Conservation (phyloP, 2,113 vertebrate species). For the Melanerpes aurifrons region DNA sequence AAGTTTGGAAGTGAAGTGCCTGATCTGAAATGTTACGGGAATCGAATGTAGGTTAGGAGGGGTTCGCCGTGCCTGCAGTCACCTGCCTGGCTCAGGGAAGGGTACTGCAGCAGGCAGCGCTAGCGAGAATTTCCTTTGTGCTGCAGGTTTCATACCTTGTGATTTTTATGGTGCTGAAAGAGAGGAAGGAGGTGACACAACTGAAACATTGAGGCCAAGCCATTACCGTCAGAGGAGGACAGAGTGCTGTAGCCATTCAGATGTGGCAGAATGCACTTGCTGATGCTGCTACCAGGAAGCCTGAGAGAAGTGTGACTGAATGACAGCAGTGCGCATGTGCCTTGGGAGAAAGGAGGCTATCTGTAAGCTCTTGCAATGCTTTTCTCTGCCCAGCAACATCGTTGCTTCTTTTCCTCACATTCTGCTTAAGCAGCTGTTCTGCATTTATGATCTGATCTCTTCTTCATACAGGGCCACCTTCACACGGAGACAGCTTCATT, state of each 20-base stretch:
- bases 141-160: slow-evolving; percentile 48
- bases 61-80: slow-evolving; percentile 38
- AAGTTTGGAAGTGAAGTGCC: slow-evolving; percentile 22
- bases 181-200: slow-evolving; percentile 22
- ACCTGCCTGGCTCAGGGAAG: slow-evolving; percentile 8
- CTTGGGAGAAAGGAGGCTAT: slow-evolving; percentile 50
- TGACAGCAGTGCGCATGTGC: slow-evolving; percentile 29
- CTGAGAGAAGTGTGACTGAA: slow-evolving; percentile 35
- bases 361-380: slow-evolving; percentile 35
- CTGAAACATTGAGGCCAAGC: slow-evolving; percentile 13
- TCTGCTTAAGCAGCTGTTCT: slow-evolving; percentile 59
- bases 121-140: slow-evolving; percentile 19
- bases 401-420: background rate
- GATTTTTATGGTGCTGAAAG: slow-evolving; percentile 11
- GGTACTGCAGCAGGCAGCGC: slow-evolving; percentile 46
- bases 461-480: background rate
- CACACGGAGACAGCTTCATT: background rate
- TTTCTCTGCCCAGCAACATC: slow-evolving; percentile 67
- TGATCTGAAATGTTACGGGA: background rate
- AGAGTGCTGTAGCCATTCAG: slow-evolving; percentile 36
- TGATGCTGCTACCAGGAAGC: slow-evolving; percentile 51
- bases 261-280: slow-evolving; percentile 14
- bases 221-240: slow-evolving; percentile 26
- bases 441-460: background rate
- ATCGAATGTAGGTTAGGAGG: slow-evolving; percentile 42